Conservation (phyloP, 2,888 invertebrate species). For the Caenorhabditis parvicauda region DNA sequence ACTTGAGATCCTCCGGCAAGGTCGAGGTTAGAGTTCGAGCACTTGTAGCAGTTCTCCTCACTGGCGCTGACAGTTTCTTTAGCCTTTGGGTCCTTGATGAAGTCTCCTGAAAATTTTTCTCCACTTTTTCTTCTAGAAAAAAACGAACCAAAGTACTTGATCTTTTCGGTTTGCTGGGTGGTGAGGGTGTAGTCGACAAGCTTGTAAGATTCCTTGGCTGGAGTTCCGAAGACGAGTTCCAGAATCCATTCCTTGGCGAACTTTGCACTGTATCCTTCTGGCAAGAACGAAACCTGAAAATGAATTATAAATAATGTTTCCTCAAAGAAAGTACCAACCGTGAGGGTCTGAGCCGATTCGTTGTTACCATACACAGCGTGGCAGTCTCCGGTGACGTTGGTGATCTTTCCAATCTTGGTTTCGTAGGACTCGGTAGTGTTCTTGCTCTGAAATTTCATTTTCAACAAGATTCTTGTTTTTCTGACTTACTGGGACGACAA, state of each 20-base stretch:
- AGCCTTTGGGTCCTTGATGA: conserved; percentile 18
- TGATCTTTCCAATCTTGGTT: conserved; percentile 19
- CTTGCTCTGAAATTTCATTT: conserved; percentile 1
- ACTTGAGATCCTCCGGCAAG: conserved; percentile 44
- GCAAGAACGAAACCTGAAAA: conserved; percentile 37
- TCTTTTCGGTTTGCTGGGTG: conserved; percentile 13
- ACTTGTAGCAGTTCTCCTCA: conserved; percentile 32
- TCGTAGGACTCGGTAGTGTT: conserved; percentile 31
- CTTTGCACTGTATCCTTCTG: conserved; percentile 21
- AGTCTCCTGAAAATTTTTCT: conserved; percentile 2
- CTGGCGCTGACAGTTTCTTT: conserved; percentile 24
- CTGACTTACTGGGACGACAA: conserved; percentile 1
- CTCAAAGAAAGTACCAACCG: conserved; percentile 10
- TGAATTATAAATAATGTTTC: not conserved
- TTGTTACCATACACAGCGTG: conserved; percentile 17
- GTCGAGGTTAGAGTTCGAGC: conserved; percentile 46
- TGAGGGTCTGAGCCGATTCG: conserved; percentile 31
- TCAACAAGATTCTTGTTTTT: conserved; percentile 3
- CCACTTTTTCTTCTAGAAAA: not conserved
- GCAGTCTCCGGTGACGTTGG: conserved; percentile 28
- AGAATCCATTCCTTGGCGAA: conserved; percentile 31
- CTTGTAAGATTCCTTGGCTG: conserved; percentile 32
- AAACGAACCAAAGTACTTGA: conserved; percentile 11
- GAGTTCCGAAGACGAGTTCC: conserved; percentile 24
- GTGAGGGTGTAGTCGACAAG: conserved; percentile 35